Evolutionary conservation across 2,797 vertebrate species (phyloP).

Genomic region (Enteromius unitaeniatus): DNA sequence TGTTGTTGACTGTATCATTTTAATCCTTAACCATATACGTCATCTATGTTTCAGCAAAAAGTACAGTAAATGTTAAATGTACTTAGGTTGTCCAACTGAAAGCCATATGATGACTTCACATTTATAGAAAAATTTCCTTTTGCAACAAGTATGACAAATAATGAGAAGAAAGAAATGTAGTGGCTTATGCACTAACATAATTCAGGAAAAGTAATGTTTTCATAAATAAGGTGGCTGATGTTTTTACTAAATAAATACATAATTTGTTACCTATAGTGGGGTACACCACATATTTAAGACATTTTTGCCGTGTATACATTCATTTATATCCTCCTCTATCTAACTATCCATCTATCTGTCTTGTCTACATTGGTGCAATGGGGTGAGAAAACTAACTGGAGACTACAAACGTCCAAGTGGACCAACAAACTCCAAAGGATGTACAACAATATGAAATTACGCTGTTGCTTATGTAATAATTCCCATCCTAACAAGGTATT

Average conservation of each 20-base stretch:
- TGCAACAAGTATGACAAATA: background rate
- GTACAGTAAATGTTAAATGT: background rate
- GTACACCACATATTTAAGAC: background rate
- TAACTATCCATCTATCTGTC: background rate
- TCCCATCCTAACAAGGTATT: background rate
- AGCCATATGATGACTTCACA: background rate
- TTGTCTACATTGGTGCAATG: background rate
- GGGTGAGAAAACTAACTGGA: background rate
- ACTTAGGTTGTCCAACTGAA: background rate
- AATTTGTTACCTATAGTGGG: background rate
- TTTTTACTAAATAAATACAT: background rate
- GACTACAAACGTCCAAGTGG: background rate
- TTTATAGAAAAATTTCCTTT: background rate
- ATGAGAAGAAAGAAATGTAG: background rate
- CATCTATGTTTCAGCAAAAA: background rate
- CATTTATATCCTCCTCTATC: background rate
- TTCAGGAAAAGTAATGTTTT: background rate
- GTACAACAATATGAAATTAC: background rate
- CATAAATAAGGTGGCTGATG: background rate
- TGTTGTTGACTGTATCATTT: background rate
- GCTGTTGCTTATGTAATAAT: background rate
- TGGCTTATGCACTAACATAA: background rate
- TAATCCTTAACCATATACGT: background rate
- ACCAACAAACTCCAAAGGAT: background rate
- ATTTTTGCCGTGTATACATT: background rate